Base-by-base conservation (phyloP, 2,113 vertebrate genomes). In the Stictonetta naevosa region DNA sequence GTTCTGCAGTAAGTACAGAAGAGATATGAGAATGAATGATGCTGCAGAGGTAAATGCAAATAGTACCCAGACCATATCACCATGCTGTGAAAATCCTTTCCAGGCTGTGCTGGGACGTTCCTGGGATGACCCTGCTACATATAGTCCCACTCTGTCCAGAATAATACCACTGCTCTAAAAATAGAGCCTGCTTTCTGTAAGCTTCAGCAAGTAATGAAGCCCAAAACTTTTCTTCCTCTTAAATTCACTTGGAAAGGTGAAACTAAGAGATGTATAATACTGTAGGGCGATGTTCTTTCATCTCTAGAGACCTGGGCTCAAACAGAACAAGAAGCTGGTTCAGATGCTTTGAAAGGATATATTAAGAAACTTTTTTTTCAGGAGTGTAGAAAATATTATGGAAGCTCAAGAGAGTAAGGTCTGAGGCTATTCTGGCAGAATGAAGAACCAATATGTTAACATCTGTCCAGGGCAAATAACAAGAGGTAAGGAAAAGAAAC, bases 1-100 rank as follows among this genome's bases (percentile, higher is more conserved):
- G 66, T 77, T 98, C 97, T 95, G 96, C 82, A 97, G 72, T 55
- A 55, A 96, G 95, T 97, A 84, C 74, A 88, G 96, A 63, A 76
- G 77, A 91, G 71, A 84, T 55, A 90, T 6, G 36, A 86, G 48
- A 86, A 91, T 58, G 84, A 56, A 59, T 67, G 55, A 9, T 20
- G 22, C 25, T 60, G 64, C 59, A 71, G 56, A 88, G 46, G 78
- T 77, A 83, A 90, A 71, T 25, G 52, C 83, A 58, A 59, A 79
- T 73, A 75, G 44, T 48, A 66, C 21, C 58, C 66, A 72, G 69
- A 26, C 28, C 19, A 1, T 31, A 22, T 7, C 74, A 50, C 29
- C 12, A 6, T 6, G 6, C 42, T 28, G 7, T 22, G 66, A 78
- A 83, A 22, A 53, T 38, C 56, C 38, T 75, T 93, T 48, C 42